Evolutionary conservation across 2,888 invertebrate genomes (phyloP).

Genomic region (Sclerodermus sp.): DNA sequence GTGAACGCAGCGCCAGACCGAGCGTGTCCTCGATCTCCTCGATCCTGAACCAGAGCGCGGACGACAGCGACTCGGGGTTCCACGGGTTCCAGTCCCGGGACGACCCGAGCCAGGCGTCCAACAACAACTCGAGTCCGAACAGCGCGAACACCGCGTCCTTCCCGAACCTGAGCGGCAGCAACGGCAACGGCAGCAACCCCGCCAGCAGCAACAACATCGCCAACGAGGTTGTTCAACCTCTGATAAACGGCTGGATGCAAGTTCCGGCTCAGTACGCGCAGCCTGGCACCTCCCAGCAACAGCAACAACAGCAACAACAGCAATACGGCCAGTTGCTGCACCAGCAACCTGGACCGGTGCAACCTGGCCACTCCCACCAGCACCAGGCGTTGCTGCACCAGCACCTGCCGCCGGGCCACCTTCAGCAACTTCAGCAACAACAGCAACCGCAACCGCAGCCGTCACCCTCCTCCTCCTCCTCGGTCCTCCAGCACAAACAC

Average conservation of each 20-base stretch:
- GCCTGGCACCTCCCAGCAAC: conserved; percentile 32
- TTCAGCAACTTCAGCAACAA: conserved; percentile 12
- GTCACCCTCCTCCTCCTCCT: too few relatives aligned
- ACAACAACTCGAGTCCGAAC: conserved; percentile 51
- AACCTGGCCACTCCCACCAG: conserved; percentile 31
- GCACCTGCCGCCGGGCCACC: conserved; percentile 22
- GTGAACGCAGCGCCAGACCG: conserved; percentile 49
- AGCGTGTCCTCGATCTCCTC: conserved; percentile 55
- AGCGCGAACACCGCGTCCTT: conserved; percentile 50
- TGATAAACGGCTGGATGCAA: conserved; percentile 46
- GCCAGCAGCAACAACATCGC: conserved; percentile 19
- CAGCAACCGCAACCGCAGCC: conserved; percentile 12
- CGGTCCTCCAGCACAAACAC: conserved; percentile 23
- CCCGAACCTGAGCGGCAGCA: conserved; percentile 40
- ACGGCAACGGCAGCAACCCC: conserved; percentile 31
- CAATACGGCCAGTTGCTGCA: conserved; percentile 23
- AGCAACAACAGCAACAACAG: conserved; percentile 27
- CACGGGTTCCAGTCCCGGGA: conserved; percentile 53
- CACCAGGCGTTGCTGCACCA: conserved; percentile 35
- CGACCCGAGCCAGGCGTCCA: conserved; percentile 51
- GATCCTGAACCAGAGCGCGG: conserved; percentile 52
- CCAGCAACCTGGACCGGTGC: conserved; percentile 10
- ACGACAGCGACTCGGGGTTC: conserved; percentile 58
- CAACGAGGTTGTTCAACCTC: conserved; percentile 28
- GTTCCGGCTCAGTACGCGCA: conserved; percentile 39